Conservation (phyloP, 2,888 invertebrate genomes). For the Acleris cristana region DNA sequence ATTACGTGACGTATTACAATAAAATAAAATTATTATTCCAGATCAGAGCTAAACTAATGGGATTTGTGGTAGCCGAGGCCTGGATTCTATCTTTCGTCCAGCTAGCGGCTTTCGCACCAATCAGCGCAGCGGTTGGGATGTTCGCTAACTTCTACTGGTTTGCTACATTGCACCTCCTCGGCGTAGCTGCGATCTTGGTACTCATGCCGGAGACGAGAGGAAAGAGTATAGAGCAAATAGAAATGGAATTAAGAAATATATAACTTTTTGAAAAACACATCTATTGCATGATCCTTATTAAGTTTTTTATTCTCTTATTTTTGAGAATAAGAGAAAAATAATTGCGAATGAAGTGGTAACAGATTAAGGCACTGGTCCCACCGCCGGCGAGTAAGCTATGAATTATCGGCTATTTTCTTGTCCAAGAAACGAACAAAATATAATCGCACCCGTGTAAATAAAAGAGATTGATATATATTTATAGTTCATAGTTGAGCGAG, state of each 20-base stretch:
- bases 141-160: constrained; percentile 64
- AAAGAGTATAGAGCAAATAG: constrained; percentile 63
- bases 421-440: too few species aligned
- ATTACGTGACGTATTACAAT: too few species aligned
- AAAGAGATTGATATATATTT: too few species aligned
- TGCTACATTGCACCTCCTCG: constrained; percentile 56
- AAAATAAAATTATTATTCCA: constrained; percentile 36
- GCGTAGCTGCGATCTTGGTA: constrained; percentile 54
- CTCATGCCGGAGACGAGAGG: constrained; percentile 73
- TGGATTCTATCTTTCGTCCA: constrained; percentile 55
- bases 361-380: too few species aligned
- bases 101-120: constrained; percentile 44
- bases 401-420: too few species aligned
- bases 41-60: constrained; percentile 61
- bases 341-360: too few species aligned
- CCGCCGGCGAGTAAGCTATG: too few species aligned
- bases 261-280: not conserved
- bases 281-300: too few species aligned
- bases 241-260: constrained; percentile 38
- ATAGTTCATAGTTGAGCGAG: too few species aligned
- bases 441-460: too few species aligned
- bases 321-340: too few species aligned
- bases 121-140: constrained; percentile 51
- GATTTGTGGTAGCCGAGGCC: constrained; percentile 50
- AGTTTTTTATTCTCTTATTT: too few species aligned